phyloP scores from a whole-genome alignment of 2,113 vertebrate species.

The Macquaria australasica region DNA sequence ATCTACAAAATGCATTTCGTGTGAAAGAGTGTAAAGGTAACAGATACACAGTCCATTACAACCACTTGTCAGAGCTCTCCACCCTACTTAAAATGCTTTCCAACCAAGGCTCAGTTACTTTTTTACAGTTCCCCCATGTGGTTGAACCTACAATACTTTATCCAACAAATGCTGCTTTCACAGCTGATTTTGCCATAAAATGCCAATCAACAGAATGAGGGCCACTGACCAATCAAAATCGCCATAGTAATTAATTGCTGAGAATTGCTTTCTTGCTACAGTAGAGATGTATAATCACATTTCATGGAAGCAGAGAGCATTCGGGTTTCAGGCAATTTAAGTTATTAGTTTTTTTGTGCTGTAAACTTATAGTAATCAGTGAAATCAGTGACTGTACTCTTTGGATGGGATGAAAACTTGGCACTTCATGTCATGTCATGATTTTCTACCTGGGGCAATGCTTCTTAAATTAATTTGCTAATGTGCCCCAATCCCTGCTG shows the following conservation, averaged over 20 bases:
- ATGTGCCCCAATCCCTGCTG: background rate
- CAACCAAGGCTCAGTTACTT: background rate
- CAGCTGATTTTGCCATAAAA: slow-evolving; percentile 6
- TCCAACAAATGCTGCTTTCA: slow-evolving; percentile 21
- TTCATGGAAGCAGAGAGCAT: background rate
- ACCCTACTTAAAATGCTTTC: background rate
- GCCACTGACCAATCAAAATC: background rate
- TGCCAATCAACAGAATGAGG: background rate
- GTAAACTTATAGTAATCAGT: background rate
- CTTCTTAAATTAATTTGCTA: slow-evolving; percentile 1
- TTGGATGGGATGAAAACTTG: background rate
- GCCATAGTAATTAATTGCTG: background rate
- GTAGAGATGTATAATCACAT: background rate
- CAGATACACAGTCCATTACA: background rate
- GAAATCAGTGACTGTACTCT: background rate
- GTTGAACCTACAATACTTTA: background rate
- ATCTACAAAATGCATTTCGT: slow-evolving; percentile 2
- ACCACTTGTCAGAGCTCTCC: background rate
- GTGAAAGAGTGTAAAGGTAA: background rate
- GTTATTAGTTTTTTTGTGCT: background rate
- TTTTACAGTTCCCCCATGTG: background rate
- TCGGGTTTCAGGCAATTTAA: background rate
- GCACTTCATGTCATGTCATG: background rate
- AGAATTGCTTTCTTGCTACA: background rate
- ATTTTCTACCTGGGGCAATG: background rate